Base-by-base conservation (phyloP, 2,888 invertebrate genomes). In the Diogma glabrata region DNA sequence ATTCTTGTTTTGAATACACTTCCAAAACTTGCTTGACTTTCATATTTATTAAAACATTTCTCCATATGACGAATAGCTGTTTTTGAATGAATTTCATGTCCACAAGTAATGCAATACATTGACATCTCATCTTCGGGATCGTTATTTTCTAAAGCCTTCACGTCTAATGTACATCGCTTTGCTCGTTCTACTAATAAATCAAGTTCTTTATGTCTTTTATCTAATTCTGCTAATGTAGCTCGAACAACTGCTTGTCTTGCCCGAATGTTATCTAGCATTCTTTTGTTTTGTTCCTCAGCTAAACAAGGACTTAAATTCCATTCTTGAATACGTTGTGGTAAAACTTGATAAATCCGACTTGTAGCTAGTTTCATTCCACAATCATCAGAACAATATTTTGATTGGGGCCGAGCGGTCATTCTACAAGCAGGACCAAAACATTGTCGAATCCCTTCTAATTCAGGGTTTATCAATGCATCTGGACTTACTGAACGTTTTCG, bases 41-140 rank as follows among this genome's bases (percentile, higher is more conserved):
- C 97, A 68, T 93, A 92, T 79, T 96, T 96, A 58, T 91, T 87
- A 69, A 94, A 97, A 67, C 96, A 97, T 67, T 93, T 93, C 72
- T 95, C 96, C 92, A 97, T 93, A 64, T 97, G 97, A 61, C 90
- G 89, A 17, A 95, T 81, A 0, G 94, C 95, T 0, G 89, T 87
- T 51, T 86, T 81, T 1, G 91, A 87, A 66, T 90, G 87, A 54
- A 96, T 87, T 73, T 96, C 95, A 66, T 91, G 91, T 0, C 96
- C 96, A 70, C 97, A 97, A 0, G 95, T 95, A 26, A 96, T 90
- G 68, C 97, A 97, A 67, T 92, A 92, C 78, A 92, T 88, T 49
- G 87, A 88, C 54, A 67, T 68, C 60, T 84, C 82, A 54, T 77
- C 79, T 57, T 77, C 77, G 7, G 75, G 72, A 54, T 85, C 84